Base-by-base conservation (phyloP, 2,113 vertebrate species). In the Oostethus manadensis region DNA sequence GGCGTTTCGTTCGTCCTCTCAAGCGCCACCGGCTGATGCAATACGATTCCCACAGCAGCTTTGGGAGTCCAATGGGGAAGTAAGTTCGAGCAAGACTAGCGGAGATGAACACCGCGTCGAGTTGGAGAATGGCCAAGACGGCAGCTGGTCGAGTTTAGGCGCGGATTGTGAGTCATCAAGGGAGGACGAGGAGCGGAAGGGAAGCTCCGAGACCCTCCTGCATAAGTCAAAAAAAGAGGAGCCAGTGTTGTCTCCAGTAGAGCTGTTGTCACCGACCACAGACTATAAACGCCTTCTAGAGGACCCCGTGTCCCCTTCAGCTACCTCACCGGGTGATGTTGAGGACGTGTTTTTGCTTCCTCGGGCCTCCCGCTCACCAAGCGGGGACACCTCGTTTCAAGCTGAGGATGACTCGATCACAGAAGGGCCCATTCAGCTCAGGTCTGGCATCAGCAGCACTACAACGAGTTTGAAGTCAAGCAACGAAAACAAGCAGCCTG, bases 271-370 rank as follows among this genome's bases (percentile, higher is more conserved):
- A 9, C 47, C 77, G 23, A 81, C 72, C 72, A 73, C 74, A 68
- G 86, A 88, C 40, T 88, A 85, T 47, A 54, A 73, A 56, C 87
- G 83, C 68, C 83, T 87, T 48, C 73, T 89, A 42, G 87, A 88
- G 47, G 85, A 89, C 73, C 81, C 85, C 0, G 64, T 83, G 8
- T 88, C 88, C 14, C 80, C 86, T 13, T 73, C 87, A 2, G 64
- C 84, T 76, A 84, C 83, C 79, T 86, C 83, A 45, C 40, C 78
- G 66, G 82, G 85, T 3, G 57, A 78, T 3, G 75, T 78, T 7
- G 81, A 88, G 45, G 79, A 87, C 13, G 81, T 83, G 43, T 87
- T 86, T 11, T 9, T 81, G 51, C 64, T 89, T 64, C 86, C 89
- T 23, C 86, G 83, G 70, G 72, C 87, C 40, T 86, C 83, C 56